A percentile compares a stretch with the other conserved stretches of the same genome.
Conservation (phyloP, 2,797 vertebrate genomes). For the Enteromius radiatus region DNA sequence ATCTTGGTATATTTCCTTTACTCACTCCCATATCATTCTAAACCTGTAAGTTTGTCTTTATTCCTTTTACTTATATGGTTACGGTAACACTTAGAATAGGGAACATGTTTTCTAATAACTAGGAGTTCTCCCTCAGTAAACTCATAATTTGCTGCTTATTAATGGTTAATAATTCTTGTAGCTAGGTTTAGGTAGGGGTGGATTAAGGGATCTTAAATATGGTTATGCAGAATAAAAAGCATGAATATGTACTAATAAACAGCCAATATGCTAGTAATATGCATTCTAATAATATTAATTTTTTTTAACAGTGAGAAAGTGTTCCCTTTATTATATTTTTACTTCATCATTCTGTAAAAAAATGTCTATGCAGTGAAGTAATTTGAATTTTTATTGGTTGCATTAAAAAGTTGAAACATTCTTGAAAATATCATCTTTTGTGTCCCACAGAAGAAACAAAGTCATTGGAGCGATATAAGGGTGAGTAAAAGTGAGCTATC, state of each 20-base stretch:
- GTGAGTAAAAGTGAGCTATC: slow-evolving; percentile 5
- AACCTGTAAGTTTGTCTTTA: neutral
- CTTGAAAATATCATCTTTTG: neutral
- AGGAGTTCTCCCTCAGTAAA: neutral
- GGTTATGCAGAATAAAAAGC: neutral
- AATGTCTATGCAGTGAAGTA: neutral
- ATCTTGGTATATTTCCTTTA: neutral
- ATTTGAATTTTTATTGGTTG: neutral
- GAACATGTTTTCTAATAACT: neutral
- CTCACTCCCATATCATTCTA: neutral
- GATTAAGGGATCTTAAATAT: neutral
- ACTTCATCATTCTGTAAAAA: neutral
- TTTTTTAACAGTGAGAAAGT: neutral
- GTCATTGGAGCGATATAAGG: neutral
- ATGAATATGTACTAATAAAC: neutral
- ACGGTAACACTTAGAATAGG: neutral
- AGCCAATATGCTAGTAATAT: neutral
- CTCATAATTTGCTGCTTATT: neutral
- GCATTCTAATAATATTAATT: neutral
- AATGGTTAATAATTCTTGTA: neutral
- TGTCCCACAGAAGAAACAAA: slow-evolving; percentile 6
- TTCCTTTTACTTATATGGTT: neutral
- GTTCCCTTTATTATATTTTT: neutral
- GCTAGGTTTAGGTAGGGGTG: neutral
- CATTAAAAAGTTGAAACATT: slow-evolving; percentile 7